A percentile compares a stretch with the other conserved stretches of the same genome.
These are phyloP conservation scores for Intellagama lesueurii DNA, from an alignment of 2,797 vertebrate genomes.

Conservation along the genomic window DNA sequence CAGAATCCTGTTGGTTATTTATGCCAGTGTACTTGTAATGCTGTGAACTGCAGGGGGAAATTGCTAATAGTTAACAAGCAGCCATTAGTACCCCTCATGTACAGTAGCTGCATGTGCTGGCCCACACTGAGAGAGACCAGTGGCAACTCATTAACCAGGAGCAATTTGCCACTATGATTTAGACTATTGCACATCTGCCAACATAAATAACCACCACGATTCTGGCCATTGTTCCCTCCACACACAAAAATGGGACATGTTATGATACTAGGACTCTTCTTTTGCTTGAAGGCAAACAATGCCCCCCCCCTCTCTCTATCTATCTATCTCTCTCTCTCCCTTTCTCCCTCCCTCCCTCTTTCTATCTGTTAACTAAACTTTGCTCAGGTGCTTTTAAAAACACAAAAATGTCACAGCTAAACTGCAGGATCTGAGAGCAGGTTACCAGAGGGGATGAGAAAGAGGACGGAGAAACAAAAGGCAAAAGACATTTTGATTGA, in stretches of 20 bases:
- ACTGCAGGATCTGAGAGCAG: not conserved
- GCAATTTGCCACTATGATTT: too few species aligned
- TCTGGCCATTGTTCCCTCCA: not conserved
- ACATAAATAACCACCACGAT: not conserved
- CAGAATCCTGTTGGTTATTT: too few species aligned
- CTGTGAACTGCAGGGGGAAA: too few species aligned
- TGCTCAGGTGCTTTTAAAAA: constrained; percentile 18
- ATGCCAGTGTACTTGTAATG: too few species aligned
- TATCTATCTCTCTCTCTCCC: not conserved
- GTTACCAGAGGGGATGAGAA: not conserved
- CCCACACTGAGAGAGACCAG: too few species aligned
- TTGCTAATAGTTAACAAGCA: too few species aligned
- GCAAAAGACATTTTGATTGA: constrained; percentile 6
- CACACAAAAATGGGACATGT: too few species aligned
- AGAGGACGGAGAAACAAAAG: not conserved
- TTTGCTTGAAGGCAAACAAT: not conserved
- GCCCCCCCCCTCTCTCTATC: not conserved
- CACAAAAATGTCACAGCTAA: not conserved
- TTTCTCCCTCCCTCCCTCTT: not conserved
- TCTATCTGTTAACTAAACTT: not conserved
- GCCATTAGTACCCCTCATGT: too few species aligned
- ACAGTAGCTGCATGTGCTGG: too few species aligned
- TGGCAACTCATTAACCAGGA: too few species aligned
- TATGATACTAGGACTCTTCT: not conserved
- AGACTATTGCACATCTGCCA: too few species aligned